Base-by-base conservation (phyloP, 2,113 vertebrate genomes). In the Semnornis frantzii region DNA sequence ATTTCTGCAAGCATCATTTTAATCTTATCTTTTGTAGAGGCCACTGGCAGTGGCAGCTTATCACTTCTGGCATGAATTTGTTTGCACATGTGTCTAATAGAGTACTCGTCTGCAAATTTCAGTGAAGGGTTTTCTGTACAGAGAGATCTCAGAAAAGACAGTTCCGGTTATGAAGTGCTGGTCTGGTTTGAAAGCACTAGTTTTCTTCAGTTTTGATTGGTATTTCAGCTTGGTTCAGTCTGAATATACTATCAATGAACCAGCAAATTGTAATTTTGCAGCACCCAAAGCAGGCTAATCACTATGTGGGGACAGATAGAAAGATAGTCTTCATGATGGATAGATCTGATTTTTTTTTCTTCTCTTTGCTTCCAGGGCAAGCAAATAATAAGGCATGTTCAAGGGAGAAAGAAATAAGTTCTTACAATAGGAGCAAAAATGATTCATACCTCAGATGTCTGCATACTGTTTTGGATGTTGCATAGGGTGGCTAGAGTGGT, bases 211-310 rank as follows among this genome's bases (percentile, higher is more conserved):
- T 59, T 78, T 83, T 83, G 33, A 90, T 75, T 83, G 28, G 9
- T 83, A 71, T 93, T 95, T 95, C 83, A 92, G 13, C 33, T 58
- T 30, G 10, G 33, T 90, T 92, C 76, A 72, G 69, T 60, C 37
- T 84, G 73, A 94, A 88, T 13, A 86, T 57, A 58, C 73, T 78
- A 57, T 31, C 54, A 86, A 15, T 39, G 73, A 90, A 92, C 69
- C 85, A 93, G 33, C 3, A 96, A 95, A 92, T 69, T 75, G 37
- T 33, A 81, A 75, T 88, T 90, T 74, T 95, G 33, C 64, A 83
- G 33, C 30, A 62, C 23, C 20, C 12, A 60, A 74, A 88, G 60
- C 27, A 87, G 27, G 52, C 9, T 27, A 85, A 75, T 11, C 15
- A 27, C 34, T 60, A 0, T 68, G 19, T 50, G 55, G 37, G 52